Conservation (phyloP, 2,797 vertebrate genomes). For the Rallus crepitans region DNA sequence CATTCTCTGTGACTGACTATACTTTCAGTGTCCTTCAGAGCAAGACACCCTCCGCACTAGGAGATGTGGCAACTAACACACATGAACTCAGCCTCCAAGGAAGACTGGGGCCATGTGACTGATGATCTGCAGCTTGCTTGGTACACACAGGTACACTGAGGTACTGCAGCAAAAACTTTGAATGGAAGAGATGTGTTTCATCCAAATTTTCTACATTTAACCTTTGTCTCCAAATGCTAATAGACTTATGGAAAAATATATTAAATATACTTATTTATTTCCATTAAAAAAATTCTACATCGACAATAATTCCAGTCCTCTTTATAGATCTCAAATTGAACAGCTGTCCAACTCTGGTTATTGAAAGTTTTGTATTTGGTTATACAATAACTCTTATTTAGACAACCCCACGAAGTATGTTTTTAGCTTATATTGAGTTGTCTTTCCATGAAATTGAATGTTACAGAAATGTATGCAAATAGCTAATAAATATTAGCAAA, state of each 20-base stretch:
- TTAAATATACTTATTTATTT: background rate
- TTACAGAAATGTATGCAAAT: background rate
- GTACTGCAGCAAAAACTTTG: background rate
- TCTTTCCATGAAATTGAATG: background rate
- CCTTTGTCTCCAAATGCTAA: background rate
- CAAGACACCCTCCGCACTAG: background rate
- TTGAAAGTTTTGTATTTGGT: background rate
- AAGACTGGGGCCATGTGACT: background rate
- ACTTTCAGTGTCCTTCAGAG: background rate
- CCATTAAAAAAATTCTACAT: background rate
- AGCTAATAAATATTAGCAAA: background rate
- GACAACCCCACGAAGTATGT: background rate
- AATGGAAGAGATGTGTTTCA: background rate
- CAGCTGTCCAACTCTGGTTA: background rate
- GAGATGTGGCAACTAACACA: background rate
- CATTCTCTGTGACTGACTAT: background rate
- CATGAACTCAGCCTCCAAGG: background rate
- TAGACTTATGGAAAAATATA: background rate
- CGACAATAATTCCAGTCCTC: background rate
- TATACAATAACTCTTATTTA: background rate
- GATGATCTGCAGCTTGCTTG: background rate
- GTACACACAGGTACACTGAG: background rate
- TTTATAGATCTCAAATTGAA: background rate
- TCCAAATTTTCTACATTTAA: background rate
- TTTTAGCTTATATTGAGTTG: background rate